These are phyloP conservation scores for Sturnus vulgaris DNA, from an alignment of 2,113 vertebrate species.

Conservation along the genomic window DNA sequence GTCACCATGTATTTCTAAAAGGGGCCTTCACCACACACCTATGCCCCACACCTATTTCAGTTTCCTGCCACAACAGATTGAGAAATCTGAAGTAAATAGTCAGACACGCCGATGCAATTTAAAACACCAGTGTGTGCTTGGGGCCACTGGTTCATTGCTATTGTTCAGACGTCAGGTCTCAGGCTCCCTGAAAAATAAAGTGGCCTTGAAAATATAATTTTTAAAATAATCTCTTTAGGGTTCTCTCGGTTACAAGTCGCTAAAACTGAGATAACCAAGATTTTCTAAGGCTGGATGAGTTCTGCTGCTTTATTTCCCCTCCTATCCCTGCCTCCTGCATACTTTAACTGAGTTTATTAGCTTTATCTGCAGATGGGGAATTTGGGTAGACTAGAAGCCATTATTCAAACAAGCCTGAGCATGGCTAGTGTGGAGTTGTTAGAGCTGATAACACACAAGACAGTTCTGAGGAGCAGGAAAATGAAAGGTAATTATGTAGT, in stretches of 20 bases:
- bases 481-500: neutral
- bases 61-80: neutral
- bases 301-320: neutral
- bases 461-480: neutral
- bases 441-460: neutral
- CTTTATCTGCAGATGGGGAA: neutral
- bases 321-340: neutral
- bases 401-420: neutral
- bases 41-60: neutral
- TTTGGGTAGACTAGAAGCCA: neutral
- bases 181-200: neutral
- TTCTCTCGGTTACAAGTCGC: neutral
- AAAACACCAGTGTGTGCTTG: neutral
- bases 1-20: neutral
- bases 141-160: neutral
- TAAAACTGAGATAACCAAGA: neutral
- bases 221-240: neutral
- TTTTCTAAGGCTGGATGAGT: neutral
- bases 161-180: neutral
- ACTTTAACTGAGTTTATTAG: neutral
- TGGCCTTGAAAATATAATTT: neutral
- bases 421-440: neutral
- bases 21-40: neutral
- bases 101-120: neutral
- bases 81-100: neutral